These are phyloP conservation scores for Ischnus inquisitorius DNA, from an alignment of 2,888 invertebrate species.

Conservation along the genomic window DNA sequence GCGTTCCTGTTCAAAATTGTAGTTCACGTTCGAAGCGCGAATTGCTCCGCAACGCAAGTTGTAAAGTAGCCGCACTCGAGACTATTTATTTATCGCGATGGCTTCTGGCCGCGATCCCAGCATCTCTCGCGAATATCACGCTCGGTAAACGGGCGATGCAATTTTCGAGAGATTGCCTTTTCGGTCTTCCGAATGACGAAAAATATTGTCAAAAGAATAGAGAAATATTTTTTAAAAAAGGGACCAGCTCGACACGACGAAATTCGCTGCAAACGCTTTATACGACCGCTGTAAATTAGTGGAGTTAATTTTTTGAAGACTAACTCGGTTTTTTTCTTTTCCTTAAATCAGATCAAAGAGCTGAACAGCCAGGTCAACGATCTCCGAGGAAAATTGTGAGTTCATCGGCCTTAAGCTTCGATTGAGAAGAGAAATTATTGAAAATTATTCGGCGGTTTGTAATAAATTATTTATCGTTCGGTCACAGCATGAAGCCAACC, in stretches of 20 bases:
- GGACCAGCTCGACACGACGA: constrained; percentile 26
- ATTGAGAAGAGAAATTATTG: constrained; percentile 99
- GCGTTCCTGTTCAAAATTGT: constrained; percentile 12
- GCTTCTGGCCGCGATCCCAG: constrained; percentile 49
- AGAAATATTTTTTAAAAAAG: constrained; percentile 28
- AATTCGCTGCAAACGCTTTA: constrained; percentile 56
- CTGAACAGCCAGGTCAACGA: constrained; percentile 99
- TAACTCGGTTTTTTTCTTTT: constrained; percentile 48
- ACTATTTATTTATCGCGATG: constrained; percentile 35
- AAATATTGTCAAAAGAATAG: not conserved
- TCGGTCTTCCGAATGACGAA: not conserved
- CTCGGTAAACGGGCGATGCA: constrained; percentile 29
- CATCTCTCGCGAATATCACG: constrained; percentile 15
- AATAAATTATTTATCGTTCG: constrained; percentile 88
- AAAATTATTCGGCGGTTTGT: constrained; percentile 97
- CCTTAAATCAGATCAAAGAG: constrained; percentile 93
- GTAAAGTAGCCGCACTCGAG: constrained; percentile 5
- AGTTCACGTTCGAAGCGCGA: constrained; percentile 26
- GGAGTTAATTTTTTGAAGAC: constrained; percentile 19
- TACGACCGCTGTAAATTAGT: constrained; percentile 29
- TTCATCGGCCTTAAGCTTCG: constrained; percentile 96
- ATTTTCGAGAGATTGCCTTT: constrained; percentile 29
- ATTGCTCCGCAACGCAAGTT: constrained; percentile 39
- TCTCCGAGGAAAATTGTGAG: constrained; percentile 99
- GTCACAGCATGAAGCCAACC: constrained; percentile 96